Evolutionary conservation across 2,113 vertebrate genomes (phyloP), one percentile per base, ranked within the genome.

Genomic region (Sturnira hondurensis): DNA sequence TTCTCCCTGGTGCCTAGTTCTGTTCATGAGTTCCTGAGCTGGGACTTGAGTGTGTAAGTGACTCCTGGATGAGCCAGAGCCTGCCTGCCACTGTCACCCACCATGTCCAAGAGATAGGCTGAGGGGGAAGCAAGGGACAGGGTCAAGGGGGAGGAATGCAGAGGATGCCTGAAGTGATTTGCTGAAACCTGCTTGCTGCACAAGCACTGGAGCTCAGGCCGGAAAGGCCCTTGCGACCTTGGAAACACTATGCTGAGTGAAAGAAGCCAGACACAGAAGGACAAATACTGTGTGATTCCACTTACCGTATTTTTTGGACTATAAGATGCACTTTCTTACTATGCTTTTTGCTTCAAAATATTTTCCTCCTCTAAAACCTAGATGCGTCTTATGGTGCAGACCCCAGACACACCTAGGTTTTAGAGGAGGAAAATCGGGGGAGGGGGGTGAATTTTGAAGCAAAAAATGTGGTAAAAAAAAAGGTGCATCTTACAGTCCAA

Each of bases 151-250:
- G 50, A 50, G 16, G 20, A 4, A 45, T 0, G 36, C 4, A 38
- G 52, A 70, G 68, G 28, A 5, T 3, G 1, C 7, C 4, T 4
- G 0, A 7, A 31, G 45, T 16, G 45, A 36, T n/a, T 2, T 20
- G 43, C 31, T 47, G 5, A 38, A n/a, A 43, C 14, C 43, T 82
- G 50, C 17, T 28, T 82, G 50, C 17, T 28, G 17, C 50, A 63
- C 26, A 33, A n/a, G 43, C 50, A n/a, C 56, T 43, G 28, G 33
- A 14, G 68, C 22, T 33, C 43, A 8, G 71, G 45, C 47, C 22
- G 5, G 73, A 81, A 54, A 43, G 41, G 45, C 4, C 71, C 71
- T 16, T 4, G 73, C 22, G 11, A 31, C 67, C 61, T 36, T 24
- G 16, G 9, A 58, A 58, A 68, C 16, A 7, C 31, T 13, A 5